A percentile compares a stretch with the other conserved stretches of the same genome.
Evolutionary conservation across 2,113 vertebrate species (phyloP).

Genomic region (Dicaeum eximium): DNA sequence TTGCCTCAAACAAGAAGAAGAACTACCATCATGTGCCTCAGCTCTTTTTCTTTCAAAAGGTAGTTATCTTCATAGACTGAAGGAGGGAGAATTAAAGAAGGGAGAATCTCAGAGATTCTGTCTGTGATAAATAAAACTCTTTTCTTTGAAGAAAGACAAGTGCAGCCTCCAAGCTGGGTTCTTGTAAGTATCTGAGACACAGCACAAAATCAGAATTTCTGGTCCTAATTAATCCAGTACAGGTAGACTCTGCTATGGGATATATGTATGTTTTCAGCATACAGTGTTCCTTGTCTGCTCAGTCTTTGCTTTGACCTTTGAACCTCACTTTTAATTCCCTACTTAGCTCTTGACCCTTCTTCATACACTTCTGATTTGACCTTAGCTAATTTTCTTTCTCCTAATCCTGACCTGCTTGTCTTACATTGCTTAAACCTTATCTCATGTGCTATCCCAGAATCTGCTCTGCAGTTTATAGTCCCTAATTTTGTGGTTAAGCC

Average conservation of each 20-base stretch:
- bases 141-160: not conserved
- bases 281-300: not conserved
- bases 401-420: slow-evolving; percentile 10
- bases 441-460: not conserved
- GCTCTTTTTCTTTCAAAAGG: not conserved
- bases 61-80: not conserved
- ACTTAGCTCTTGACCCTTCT: slow-evolving; percentile 6
- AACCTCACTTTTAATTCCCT: slow-evolving; percentile 12
- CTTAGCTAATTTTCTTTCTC: not conserved
- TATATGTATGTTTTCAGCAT: not conserved
- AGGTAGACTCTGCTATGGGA: not conserved
- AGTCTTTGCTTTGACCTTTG: not conserved
- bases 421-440: not conserved
- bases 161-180: not conserved
- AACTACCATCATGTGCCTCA: not conserved
- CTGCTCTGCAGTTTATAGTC: not conserved
- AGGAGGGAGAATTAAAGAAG: not conserved
- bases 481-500: not conserved
- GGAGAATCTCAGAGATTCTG: not conserved
- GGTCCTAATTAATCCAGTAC: not conserved
- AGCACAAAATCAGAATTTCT: not conserved
- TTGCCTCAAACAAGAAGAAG: not conserved
- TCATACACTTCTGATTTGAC: not conserved
- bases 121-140: not conserved
- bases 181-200: not conserved